phyloP scores from a whole-genome alignment of 2,888 invertebrate genomes.

The Drosophila ezoana region DNA sequence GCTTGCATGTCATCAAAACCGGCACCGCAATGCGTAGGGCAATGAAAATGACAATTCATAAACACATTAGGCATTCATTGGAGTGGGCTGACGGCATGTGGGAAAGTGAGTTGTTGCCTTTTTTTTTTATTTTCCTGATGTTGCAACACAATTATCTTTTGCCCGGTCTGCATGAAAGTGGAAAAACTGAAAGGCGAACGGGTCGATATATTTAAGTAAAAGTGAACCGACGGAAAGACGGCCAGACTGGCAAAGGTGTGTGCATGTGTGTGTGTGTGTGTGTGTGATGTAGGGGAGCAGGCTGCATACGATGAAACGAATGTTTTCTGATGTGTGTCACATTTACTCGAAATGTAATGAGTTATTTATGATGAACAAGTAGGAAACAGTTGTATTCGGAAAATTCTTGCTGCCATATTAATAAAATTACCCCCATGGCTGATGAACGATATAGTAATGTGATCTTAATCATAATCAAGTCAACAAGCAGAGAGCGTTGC shows the following conservation, averaged over 20 bases:
- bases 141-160: slow-evolving; percentile 49
- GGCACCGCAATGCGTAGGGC: slow-evolving; percentile 27
- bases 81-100: slow-evolving; percentile 27
- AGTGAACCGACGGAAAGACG: not conserved
- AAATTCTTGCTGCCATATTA: slow-evolving; percentile 1
- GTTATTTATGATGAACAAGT: slow-evolving; percentile 9
- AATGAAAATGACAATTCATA: slow-evolving; percentile 51
- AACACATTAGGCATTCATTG: slow-evolving; percentile 65
- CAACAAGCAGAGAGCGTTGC: not conserved
- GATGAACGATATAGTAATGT: slow-evolving; percentile 7
- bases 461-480: not conserved
- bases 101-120: slow-evolving; percentile 25
- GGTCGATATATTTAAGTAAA: slow-evolving; percentile 10
- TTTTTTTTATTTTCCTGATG: slow-evolving; percentile 24
- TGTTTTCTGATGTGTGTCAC: slow-evolving; percentile 8
- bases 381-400: not conserved
- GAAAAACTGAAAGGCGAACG: slow-evolving; percentile 6
- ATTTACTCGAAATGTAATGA: slow-evolving; percentile 10
- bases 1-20: slow-evolving; percentile 49
- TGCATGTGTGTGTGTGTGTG: not conserved
- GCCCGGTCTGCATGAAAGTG: slow-evolving; percentile 10
- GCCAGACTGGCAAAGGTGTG: not conserved
- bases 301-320: slow-evolving; percentile 1
- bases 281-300: not conserved
- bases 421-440: slow-evolving; percentile 1